Conservation (phyloP, 2,797 vertebrate genomes). For the Muraenolepis orangiensis region DNA sequence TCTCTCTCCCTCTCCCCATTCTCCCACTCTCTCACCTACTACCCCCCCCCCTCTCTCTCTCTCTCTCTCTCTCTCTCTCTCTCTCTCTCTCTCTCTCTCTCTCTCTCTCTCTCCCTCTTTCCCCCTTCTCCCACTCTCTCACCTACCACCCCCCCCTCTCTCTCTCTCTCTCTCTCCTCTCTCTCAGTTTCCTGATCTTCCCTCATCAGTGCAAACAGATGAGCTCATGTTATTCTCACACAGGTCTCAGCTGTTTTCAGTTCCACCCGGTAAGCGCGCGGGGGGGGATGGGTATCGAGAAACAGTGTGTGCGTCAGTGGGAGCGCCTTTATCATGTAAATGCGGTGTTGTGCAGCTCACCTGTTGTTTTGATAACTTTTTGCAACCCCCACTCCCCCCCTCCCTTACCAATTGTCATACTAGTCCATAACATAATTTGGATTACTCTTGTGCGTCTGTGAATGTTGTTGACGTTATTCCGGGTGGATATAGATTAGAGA, state of each 20-base stretch:
- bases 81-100: background rate
- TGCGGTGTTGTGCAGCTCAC: background rate
- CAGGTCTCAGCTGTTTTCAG: conserved; percentile 14
- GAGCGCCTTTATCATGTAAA: background rate
- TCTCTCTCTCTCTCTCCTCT: background rate
- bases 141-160: background rate
- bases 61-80: background rate
- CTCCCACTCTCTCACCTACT: background rate
- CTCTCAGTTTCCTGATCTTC: background rate
- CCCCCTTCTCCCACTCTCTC: background rate
- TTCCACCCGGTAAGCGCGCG: conserved; percentile 23
- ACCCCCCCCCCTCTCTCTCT: too few relatives aligned
- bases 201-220: conserved; percentile 28
- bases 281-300: conserved; percentile 23
- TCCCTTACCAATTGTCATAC: too few relatives aligned
- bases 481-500: background rate
- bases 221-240: conserved; percentile 35
- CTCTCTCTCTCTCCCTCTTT: background rate
- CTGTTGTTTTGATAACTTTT: background rate
- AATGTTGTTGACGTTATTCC: background rate
- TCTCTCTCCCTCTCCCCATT: background rate
- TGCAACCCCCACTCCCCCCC: background rate
- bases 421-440: too few relatives aligned
- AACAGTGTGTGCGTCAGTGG: conserved; percentile 13
- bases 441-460: background rate